Percentiles rank a stretch among this genome's conserved stretches.
phyloP scores from a whole-genome alignment of 2,797 vertebrate species.

The Oophaga sylvatica region DNA sequence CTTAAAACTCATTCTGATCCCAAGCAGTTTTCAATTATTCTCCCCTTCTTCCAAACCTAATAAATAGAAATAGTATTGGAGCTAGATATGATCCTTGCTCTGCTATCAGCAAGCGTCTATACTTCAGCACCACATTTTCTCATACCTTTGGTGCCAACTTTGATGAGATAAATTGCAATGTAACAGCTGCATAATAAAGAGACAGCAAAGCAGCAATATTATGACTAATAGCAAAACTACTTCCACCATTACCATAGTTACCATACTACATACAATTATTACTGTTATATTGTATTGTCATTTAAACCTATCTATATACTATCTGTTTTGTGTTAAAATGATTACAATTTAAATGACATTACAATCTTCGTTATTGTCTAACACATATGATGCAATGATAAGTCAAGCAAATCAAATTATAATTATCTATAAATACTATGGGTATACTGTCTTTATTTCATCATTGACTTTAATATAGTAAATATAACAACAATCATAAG shows the following conservation, averaged over 20 bases:
- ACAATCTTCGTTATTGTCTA: not conserved
- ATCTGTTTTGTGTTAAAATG: not conserved
- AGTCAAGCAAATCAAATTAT: not conserved
- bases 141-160: constrained; percentile 44
- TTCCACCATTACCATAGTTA: not conserved
- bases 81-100: constrained; percentile 48
- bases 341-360: not conserved
- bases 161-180: constrained; percentile 35
- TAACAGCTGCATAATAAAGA: constrained; percentile 38
- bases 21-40: constrained; percentile 58
- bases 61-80: constrained; percentile 48
- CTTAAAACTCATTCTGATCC: constrained; percentile 31
- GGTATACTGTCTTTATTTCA: not conserved
- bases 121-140: constrained; percentile 50
- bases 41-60: constrained; percentile 61
- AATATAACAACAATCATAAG: not conserved
- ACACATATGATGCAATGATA: not conserved
- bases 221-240: constrained; percentile 2
- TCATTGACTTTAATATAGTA: not conserved
- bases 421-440: not conserved
- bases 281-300: not conserved
- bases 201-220: constrained; percentile 19
- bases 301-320: not conserved
- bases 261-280: not conserved
- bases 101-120: constrained; percentile 40